Evolutionary conservation across 1,140 invertebrate species (phyloP).

Genomic region (Batillaria attramentaria): DNA sequence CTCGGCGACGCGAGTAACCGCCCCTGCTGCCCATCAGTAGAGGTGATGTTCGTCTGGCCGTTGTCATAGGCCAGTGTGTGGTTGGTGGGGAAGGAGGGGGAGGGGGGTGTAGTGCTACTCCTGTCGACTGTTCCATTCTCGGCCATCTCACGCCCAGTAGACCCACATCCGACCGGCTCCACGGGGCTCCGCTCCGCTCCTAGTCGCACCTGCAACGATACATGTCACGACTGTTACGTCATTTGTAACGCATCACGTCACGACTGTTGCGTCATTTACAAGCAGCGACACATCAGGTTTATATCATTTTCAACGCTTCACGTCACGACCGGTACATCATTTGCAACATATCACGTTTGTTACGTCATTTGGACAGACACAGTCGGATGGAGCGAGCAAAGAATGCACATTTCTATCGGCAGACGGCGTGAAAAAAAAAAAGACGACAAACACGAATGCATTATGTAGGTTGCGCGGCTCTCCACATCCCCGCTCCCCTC

Average conservation of each 20-base stretch:
- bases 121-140: neutral
- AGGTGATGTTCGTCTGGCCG: neutral
- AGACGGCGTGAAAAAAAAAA: too few relatives aligned
- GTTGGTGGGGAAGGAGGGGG: neutral
- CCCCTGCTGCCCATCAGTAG: neutral
- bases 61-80: neutral
- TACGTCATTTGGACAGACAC: neutral
- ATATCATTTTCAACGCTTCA: neutral
- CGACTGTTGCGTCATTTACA: neutral
- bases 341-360: neutral
- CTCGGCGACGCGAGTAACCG: neutral
- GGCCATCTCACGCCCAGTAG: neutral
- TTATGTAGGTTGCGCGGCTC: too few relatives aligned
- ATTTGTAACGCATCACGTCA: neutral
- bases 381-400: neutral
- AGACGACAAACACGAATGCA: too few relatives aligned
- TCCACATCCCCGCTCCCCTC: too few relatives aligned
- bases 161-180: neutral
- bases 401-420: too few relatives aligned
- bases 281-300: neutral
- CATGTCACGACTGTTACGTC: neutral
- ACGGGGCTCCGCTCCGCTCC: neutral
- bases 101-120: constrained; percentile 1
- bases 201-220: neutral
- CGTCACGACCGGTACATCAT: neutral